Conservation (phyloP, 1,140 invertebrate genomes). For the Formica exsecta region DNA sequence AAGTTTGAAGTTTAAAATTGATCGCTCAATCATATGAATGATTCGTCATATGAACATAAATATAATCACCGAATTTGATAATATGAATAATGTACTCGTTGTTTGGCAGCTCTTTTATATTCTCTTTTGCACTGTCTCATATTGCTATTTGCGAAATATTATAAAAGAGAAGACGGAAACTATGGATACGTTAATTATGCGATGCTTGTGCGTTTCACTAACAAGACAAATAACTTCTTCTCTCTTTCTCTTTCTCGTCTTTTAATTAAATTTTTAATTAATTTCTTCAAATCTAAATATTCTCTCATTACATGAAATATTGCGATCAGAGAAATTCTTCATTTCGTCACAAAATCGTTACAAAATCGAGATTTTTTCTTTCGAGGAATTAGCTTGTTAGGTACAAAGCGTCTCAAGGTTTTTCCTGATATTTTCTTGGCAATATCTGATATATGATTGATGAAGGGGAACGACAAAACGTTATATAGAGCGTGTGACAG, state of each 20-base stretch:
- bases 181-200: not conserved
- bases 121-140: not conserved
- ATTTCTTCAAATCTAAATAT: conserved; percentile 6
- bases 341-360: not conserved
- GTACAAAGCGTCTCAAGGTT: not conserved
- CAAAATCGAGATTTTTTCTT: conserved; percentile 35
- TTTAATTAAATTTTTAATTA: conserved; percentile 54
- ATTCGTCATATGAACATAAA: not conserved
- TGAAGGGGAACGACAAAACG: not conserved
- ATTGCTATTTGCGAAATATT: not conserved
- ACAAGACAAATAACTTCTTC: not conserved
- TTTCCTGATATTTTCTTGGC: conserved; percentile 8
- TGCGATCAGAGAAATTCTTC: not conserved
- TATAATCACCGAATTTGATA: not conserved
- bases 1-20: not conserved
- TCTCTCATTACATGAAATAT: conserved; percentile 17
- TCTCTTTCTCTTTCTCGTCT: too few relatives aligned
- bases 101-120: not conserved
- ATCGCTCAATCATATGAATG: not conserved
- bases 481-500: not conserved
- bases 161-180: not conserved
- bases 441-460: conserved; percentile 42
- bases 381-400: not conserved
- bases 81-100: not conserved
- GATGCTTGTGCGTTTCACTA: not conserved